Percentiles rank a stretch among this genome's conserved stretches.
Conservation (phyloP, 2,113 vertebrate genomes). For the Anarhynchus alexandrinus region DNA sequence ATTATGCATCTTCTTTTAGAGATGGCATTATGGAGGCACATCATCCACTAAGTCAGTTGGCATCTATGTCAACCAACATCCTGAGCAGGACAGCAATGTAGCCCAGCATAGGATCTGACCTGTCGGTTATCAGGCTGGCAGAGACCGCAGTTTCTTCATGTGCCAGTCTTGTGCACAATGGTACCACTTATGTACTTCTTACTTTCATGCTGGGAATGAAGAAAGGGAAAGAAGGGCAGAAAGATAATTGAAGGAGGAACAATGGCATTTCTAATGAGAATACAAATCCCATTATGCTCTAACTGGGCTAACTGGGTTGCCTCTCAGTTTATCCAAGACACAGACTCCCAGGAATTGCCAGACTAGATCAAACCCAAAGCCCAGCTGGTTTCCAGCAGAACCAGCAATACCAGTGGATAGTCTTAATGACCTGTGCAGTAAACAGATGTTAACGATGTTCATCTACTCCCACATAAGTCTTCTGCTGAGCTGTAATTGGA, state of each 20-base stretch:
- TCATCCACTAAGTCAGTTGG: neutral
- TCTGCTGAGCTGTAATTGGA: neutral
- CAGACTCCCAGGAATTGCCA: neutral
- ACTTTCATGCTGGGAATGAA: neutral
- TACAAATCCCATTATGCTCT: neutral
- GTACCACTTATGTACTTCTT: neutral
- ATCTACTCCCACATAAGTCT: neutral
- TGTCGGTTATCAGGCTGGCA: neutral
- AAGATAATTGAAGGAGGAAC: neutral
- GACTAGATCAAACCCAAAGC: neutral
- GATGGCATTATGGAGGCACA: neutral
- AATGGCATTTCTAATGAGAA: neutral
- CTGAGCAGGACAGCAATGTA: neutral
- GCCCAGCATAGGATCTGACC: neutral
- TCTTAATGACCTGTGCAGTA: neutral
- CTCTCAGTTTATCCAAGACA: neutral
- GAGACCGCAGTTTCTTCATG: fast-evolving
- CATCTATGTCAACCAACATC: too few species aligned
- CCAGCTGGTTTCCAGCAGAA: neutral
- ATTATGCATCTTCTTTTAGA: neutral
- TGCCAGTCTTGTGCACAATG: neutral
- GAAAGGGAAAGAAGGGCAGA: neutral
- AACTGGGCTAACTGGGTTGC: neutral
- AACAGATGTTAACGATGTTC: neutral
- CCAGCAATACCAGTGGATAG: neutral